Evolutionary conservation across 2,113 vertebrate genomes (phyloP), one percentile per base, ranked within the genome.

Genomic region (Myodes glareolus): DNA sequence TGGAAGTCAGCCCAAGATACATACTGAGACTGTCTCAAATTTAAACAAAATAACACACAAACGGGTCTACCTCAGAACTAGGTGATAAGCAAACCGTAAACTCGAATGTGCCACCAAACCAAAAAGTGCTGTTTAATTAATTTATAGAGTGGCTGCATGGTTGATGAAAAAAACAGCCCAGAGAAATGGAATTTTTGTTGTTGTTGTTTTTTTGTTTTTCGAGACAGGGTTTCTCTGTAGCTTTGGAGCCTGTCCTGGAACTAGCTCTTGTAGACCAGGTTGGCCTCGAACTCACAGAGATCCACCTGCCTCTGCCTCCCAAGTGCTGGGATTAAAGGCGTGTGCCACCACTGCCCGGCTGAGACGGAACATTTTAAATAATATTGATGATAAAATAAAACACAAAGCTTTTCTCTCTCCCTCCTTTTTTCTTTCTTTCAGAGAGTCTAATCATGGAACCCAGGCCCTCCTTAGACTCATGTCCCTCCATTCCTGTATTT

Each of bases 151-250:
- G 23, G 16, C 77, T 90, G 31, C 21, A 39, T 90, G 58, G 45
- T 58, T 94, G 75, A 94, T n/a, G 55, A 95, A 73, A 95, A 80
- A 90, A 92, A 31, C 45, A 93, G 29, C 70, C 52, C 94, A 92
- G 68, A 92, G 11, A 72, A 36, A 85, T 84, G 9, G 31, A 91
- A 36, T 31, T 29, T 50, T 50, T 50, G 45, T 47, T 47, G 45
- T 47, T 47, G 45, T 47, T 47, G 45, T 47, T 55, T 55, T 55
- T 55, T 55, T 14, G 4, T 55, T 58, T 58, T 58, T 21, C 17
- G 17, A 58, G 58, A 21, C 19, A 21, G 58, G 58, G 58, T 58
- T 58, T 58, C 58, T 58, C 19, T 58, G 19, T 58, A 21, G 17
- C 55, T 58, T 58, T 58, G 55, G 55, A 58, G 55, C 19, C 55